Conservation (phyloP, 2,113 vertebrate genomes). For the Sialia sialis region DNA sequence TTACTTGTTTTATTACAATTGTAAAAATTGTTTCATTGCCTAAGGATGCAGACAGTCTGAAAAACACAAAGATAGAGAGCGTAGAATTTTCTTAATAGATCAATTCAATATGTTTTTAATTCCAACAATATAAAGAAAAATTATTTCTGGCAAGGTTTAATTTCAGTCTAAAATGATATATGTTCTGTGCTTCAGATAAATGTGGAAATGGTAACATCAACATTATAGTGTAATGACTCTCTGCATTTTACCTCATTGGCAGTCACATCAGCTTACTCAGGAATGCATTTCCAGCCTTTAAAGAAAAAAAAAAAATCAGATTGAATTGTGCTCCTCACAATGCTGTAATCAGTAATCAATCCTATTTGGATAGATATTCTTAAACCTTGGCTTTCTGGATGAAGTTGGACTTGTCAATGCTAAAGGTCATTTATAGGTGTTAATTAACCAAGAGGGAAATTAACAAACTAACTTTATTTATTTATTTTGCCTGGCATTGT, state of each 20-base stretch:
- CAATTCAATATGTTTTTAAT: conserved; percentile 72
- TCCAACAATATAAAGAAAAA: conserved; percentile 72
- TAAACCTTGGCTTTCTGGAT: conserved; percentile 81
- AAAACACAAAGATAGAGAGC: conserved; percentile 37
- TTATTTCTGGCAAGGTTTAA: conserved; percentile 46
- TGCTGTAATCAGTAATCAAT: conserved; percentile 74
- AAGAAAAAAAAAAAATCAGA: neutral
- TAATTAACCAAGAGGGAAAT: conserved; percentile 91
- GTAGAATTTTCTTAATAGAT: conserved; percentile 69
- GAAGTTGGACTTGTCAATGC: conserved; percentile 78
- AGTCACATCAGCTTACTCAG: neutral
- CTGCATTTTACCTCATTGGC: neutral
- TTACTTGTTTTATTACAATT: conserved; percentile 72
- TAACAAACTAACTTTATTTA: conserved; percentile 73
- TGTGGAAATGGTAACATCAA: neutral
- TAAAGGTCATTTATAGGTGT: conserved; percentile 82
- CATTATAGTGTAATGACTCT: neutral
- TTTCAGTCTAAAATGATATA: conserved; percentile 45
- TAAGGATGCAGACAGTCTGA: conserved; percentile 67
- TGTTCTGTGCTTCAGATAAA: neutral
- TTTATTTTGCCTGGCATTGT: conserved; percentile 76
- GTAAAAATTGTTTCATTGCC: conserved; percentile 73
- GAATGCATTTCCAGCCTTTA: neutral
- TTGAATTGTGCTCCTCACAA: conserved; percentile 21
- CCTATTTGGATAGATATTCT: conserved; percentile 70